These are phyloP conservation scores for Lepisosteus osseus DNA, from an alignment of 2,113 vertebrate genomes.

Conservation along the genomic window DNA sequence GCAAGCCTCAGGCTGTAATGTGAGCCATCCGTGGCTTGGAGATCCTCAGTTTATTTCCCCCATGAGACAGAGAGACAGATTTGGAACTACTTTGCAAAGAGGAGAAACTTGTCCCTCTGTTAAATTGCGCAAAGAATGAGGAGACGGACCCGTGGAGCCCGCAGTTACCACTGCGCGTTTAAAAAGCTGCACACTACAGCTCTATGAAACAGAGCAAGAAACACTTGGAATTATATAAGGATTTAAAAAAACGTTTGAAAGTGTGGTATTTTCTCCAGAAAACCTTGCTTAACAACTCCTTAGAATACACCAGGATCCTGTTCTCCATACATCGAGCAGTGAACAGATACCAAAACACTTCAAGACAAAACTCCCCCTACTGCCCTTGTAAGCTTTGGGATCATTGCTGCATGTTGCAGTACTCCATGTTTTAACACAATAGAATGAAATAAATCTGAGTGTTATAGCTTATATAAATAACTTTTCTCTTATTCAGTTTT, in stretches of 20 bases:
- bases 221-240: too few relatives aligned
- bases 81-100: too few relatives aligned
- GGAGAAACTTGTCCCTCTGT: too few relatives aligned
- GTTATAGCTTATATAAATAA: conserved; percentile 3
- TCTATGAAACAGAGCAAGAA: not conserved
- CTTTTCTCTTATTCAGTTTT: not conserved
- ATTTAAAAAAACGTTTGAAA: not conserved
- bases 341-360: not conserved
- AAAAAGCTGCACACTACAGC: too few relatives aligned
- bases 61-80: not conserved
- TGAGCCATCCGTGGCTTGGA: not conserved
- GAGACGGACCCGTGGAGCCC: too few relatives aligned
- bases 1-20: not conserved
- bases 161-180: too few relatives aligned
- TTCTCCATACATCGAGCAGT: conserved; percentile 11
- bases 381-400: not conserved
- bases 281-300: too few relatives aligned
- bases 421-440: not conserved
- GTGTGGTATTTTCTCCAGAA: not conserved
- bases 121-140: too few relatives aligned
- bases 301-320: not conserved
- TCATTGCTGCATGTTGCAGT: too few relatives aligned
- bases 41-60: not conserved
- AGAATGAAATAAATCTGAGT: too few relatives aligned
- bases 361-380: not conserved